Evolutionary conservation across 2,113 vertebrate species (phyloP), one percentile per base, ranked within the genome.

Genomic region (Onychorhynchus coronatus): DNA sequence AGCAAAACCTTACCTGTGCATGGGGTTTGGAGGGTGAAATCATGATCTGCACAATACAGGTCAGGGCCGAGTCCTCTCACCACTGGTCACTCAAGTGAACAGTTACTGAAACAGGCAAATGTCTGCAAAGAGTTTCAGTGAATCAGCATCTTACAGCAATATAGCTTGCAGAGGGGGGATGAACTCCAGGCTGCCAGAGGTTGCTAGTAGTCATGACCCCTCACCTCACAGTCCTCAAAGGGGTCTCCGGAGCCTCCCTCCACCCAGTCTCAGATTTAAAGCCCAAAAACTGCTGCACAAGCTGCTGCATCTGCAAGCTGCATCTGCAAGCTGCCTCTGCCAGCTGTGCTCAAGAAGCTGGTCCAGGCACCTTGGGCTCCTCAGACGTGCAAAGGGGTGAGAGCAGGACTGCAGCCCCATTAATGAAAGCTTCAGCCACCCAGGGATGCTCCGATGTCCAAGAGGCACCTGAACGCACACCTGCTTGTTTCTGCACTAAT

Each of bases 291-390:
- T 49, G 31, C 65, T 55, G 44, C 58, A 63, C 23, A 50, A 68
- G 25, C 72, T 83, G 27, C 55, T 85, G 41, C 20, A 8, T 49
- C 56, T 83, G 42, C 42, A 35, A 16, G 30, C 33, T 78, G 53
- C 47, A 39, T n/a, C 70, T 49, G 42, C 42, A 35, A 16, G 30
- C 33, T 78, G 53, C 47, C 44, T n/a, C 70, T 49, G 28, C 58
- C 73, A 85, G 56, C 83, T 79, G 59, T 0, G 0, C 33, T 68
- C 0, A 0, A 1, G 12, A 68, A 80, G 44, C 5, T 2, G n/a
- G 23, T 47, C 23, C 35, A 49, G 50, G 68, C 41, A 58, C 37
- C 6, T 13, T 28, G 19, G 25, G 22, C 42, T 72, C n/a, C 78
- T 42, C 55, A 50, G 56, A 50, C 8, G 47, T 67, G 27, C n/a